phyloP scores from a whole-genome alignment of 1,140 invertebrate species.

The Mylabris phalerata region DNA sequence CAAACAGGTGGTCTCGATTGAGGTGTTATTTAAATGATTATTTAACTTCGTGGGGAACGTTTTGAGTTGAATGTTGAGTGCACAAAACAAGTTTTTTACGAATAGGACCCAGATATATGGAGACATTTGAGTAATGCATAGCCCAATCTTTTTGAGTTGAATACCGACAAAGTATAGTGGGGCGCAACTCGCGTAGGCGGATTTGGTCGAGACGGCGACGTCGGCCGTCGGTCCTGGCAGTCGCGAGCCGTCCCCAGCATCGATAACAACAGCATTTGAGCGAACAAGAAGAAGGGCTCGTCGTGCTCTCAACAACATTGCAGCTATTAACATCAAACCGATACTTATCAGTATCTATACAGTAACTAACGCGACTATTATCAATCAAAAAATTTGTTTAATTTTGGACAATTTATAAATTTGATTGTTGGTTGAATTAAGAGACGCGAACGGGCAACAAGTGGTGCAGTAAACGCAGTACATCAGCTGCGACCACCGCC shows the following conservation, averaged over 20 bases:
- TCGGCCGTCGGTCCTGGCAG: conserved; percentile 30
- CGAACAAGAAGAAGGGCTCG: not conserved
- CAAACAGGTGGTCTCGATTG: conserved; percentile 13
- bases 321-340: too few relatives aligned
- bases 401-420: too few relatives aligned
- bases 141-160: conserved; percentile 17
- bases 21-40: not conserved
- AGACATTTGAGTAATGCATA: conserved; percentile 9
- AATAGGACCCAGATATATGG: too few relatives aligned
- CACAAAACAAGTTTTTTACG: too few relatives aligned
- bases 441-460: conserved; percentile 25
- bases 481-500: too few relatives aligned
- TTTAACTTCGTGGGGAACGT: not conserved
- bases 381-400: too few relatives aligned
- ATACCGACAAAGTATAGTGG: conserved; percentile 28
- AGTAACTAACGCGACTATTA: too few relatives aligned
- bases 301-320: too few relatives aligned
- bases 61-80: too few relatives aligned
- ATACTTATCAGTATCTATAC: too few relatives aligned
- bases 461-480: conserved; percentile 16
- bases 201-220: conserved; percentile 32
- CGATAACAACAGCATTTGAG: not conserved
- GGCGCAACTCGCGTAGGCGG: conserved; percentile 31
- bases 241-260: conserved; percentile 29
- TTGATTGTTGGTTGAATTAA: too few relatives aligned